phyloP scores from a whole-genome alignment of 2,888 invertebrate species.

The Chloromyia formosa region DNA sequence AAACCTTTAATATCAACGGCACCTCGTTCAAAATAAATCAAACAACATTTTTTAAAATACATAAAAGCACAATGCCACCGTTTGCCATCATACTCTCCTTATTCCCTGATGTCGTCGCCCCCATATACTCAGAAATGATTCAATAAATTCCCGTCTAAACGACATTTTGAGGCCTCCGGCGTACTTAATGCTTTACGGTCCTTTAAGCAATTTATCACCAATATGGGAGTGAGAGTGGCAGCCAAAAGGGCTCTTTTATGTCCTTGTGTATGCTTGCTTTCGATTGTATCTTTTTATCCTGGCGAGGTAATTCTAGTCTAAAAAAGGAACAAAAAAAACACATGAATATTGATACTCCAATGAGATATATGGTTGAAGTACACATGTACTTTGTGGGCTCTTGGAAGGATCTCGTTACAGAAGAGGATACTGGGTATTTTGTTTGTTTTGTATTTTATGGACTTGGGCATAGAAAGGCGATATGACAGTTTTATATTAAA shows the following conservation, averaged over 20 bases:
- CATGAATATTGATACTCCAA: too few relatives aligned
- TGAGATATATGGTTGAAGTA: too few relatives aligned
- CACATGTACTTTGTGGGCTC: neutral
- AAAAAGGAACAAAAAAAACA: neutral
- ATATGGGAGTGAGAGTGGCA: conserved; percentile 15
- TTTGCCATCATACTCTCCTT: neutral
- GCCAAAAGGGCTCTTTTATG: conserved; percentile 1
- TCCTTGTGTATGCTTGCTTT: neutral
- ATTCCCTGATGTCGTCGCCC: neutral
- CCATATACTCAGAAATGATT: conserved; percentile 2
- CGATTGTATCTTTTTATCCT: neutral
- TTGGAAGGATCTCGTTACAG: neutral
- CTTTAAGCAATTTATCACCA: conserved; percentile 38
- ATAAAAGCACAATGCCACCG: neutral
- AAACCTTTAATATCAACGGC: too few relatives aligned
- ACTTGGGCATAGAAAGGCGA: neutral
- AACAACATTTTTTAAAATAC: neutral
- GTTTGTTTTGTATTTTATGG: neutral
- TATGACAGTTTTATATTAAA: conserved; percentile 6
- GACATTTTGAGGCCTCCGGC: conserved; percentile 31
- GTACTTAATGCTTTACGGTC: conserved; percentile 34
- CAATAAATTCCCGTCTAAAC: conserved; percentile 18
- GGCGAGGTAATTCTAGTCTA: neutral
- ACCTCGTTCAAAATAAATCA: too few relatives aligned
- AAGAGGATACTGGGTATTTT: neutral